Conservation (phyloP, 2,797 vertebrate species). For the Gambusia yucatana region DNA sequence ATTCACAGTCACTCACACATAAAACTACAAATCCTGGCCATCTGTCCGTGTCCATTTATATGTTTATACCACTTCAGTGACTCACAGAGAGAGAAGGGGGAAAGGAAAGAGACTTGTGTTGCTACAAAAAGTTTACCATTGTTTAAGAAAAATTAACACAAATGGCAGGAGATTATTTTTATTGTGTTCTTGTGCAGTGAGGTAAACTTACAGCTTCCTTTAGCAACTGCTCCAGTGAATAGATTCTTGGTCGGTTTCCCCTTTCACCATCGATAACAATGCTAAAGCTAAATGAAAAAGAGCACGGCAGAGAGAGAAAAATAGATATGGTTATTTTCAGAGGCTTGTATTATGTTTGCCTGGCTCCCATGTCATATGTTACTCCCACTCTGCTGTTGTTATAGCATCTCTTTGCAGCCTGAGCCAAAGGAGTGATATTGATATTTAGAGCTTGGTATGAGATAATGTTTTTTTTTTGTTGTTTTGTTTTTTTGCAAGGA, state of each 20-base stretch:
- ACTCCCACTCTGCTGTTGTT: slow-evolving; percentile 66
- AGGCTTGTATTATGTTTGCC: slow-evolving; percentile 49
- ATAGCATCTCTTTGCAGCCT: slow-evolving; percentile 50
- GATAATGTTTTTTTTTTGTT: slow-evolving; percentile 24
- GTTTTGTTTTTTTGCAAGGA: slow-evolving; percentile 43
- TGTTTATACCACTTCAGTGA: slow-evolving; percentile 47
- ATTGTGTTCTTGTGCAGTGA: slow-evolving; percentile 20
- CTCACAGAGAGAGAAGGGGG: slow-evolving; percentile 23
- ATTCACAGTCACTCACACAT: slow-evolving; percentile 31
- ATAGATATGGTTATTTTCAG: slow-evolving; percentile 66
- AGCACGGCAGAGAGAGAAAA: slow-evolving; percentile 37
- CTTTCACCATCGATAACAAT: slow-evolving; percentile 92
- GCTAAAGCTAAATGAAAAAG: slow-evolving; percentile 85
- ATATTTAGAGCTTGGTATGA: slow-evolving; percentile 39
- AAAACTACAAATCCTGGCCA: slow-evolving; percentile 47
- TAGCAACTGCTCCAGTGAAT: slow-evolving; percentile 93
- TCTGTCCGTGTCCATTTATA: slow-evolving; percentile 54
- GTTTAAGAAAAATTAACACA: slow-evolving; percentile 26
- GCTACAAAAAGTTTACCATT: slow-evolving; percentile 26
- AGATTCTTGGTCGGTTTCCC: slow-evolving; percentile 92
- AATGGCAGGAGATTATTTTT: slow-evolving; percentile 22
- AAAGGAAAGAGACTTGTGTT: slow-evolving; percentile 14
- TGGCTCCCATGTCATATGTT: slow-evolving; percentile 58
- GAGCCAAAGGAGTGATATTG: slow-evolving; percentile 40
- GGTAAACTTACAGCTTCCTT: slow-evolving; percentile 91